These are phyloP conservation scores for Thyatira batis DNA, from an alignment of 2,888 invertebrate species.

Conservation along the genomic window DNA sequence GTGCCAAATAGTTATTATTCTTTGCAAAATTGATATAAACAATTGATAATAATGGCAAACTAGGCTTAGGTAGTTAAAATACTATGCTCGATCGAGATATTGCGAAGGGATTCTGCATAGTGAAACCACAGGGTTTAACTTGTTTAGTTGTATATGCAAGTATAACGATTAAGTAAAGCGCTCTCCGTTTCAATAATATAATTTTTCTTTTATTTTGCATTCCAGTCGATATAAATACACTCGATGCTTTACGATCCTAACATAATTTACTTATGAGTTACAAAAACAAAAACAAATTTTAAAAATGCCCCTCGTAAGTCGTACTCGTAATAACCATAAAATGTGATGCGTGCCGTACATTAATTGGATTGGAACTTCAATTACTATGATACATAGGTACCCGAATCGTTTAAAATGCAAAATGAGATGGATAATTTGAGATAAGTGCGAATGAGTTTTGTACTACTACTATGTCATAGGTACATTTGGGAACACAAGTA, in stretches of 20 bases:
- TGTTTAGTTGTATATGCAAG: background rate
- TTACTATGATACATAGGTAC: slow-evolving; percentile 8
- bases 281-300: slow-evolving; percentile 25
- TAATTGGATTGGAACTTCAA: slow-evolving; percentile 18
- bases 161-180: background rate
- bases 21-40: too few relatives aligned
- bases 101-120: too few relatives aligned
- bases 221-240: background rate
- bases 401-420: slow-evolving; percentile 13
- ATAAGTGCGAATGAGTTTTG: background rate
- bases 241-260: slow-evolving; percentile 1
- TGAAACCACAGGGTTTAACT: background rate
- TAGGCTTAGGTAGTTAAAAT: too few relatives aligned
- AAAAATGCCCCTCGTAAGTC: slow-evolving; percentile 16
- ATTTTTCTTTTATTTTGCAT: background rate
- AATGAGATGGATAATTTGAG: slow-evolving; percentile 2
- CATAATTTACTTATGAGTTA: background rate
- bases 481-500: too few relatives aligned
- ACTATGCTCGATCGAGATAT: too few relatives aligned
- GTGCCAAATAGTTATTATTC: background rate
- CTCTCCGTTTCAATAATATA: background rate
- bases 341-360: slow-evolving; percentile 9
- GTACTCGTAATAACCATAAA: slow-evolving; percentile 8
- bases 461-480: too few relatives aligned
- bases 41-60: background rate